Evolutionary conservation across 1,140 invertebrate genomes (phyloP).

Genomic region (Eurosta solidaginis): DNA sequence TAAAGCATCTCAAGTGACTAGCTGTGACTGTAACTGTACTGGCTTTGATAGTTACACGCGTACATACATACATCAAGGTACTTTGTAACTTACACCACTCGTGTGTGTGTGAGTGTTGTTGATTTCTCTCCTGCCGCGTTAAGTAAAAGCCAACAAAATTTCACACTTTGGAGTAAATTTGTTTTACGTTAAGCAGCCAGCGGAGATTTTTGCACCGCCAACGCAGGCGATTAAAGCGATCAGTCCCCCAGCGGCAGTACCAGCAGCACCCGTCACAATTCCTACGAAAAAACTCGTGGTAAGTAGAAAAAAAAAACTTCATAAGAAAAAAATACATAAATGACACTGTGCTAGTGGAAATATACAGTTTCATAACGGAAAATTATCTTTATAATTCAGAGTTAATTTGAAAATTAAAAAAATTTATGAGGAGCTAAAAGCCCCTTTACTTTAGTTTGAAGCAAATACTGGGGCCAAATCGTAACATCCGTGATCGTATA

Average conservation of each 20-base stretch:
- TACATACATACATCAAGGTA: background rate
- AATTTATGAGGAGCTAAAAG: too few relatives aligned
- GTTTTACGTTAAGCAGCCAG: slow-evolving; percentile 61
- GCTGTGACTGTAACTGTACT: background rate
- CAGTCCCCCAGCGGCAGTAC: slow-evolving; percentile 52
- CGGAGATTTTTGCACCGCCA: slow-evolving; percentile 60
- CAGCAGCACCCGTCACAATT: slow-evolving; percentile 52
- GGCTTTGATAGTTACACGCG: background rate
- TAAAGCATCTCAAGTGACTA: background rate
- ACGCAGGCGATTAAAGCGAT: slow-evolving; percentile 58
- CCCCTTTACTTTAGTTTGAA: too few relatives aligned
- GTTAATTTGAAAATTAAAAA: too few relatives aligned
- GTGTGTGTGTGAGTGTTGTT: background rate
- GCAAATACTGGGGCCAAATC: too few relatives aligned
- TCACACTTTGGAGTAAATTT: slow-evolving; percentile 61
- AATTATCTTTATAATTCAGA: too few relatives aligned
- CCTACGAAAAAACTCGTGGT: slow-evolving; percentile 60
- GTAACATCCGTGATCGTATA: too few relatives aligned
- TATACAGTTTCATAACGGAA: too few relatives aligned
- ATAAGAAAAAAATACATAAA: background rate
- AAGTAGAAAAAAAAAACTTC: slow-evolving; percentile 39
- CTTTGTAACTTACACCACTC: background rate
- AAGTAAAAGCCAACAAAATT: slow-evolving; percentile 59
- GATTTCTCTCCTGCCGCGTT: slow-evolving; percentile 46
- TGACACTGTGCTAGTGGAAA: too few relatives aligned